These are phyloP conservation scores for Taenaris catops DNA, from an alignment of 2,888 invertebrate species.

Conservation along the genomic window DNA sequence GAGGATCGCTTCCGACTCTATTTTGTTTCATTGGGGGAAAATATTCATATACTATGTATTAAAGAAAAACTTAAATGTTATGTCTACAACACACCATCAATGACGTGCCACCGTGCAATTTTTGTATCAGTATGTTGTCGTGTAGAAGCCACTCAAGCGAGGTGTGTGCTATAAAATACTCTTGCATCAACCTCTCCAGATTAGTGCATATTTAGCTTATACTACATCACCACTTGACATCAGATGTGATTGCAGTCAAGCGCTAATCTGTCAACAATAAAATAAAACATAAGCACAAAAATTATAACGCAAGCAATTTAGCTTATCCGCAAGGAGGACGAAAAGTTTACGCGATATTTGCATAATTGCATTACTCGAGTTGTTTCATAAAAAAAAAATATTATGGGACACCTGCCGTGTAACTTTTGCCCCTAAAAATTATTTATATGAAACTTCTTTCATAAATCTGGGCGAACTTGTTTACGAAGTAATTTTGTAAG, in stretches of 20 bases:
- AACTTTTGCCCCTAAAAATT: constrained; percentile 73
- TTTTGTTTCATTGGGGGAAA: too few species aligned
- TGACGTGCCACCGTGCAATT: too few species aligned
- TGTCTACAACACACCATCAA: not conserved
- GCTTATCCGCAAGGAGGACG: constrained; percentile 20
- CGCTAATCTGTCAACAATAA: too few species aligned
- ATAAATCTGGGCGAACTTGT: constrained; percentile 76
- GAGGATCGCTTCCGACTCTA: too few species aligned
- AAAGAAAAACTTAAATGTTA: not conserved
- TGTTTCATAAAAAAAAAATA: constrained; percentile 59
- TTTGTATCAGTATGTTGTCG: not conserved
- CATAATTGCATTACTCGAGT: constrained; percentile 66
- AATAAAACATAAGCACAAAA: constrained; percentile 7
- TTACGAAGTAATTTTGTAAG: constrained; percentile 69
- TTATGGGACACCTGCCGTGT: constrained; percentile 69
- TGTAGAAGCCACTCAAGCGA: constrained; percentile 2
- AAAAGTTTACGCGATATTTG: constrained; percentile 44
- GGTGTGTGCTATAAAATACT: too few species aligned
- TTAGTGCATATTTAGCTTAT: too few species aligned
- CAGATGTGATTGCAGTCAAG: too few species aligned
- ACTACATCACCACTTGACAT: too few species aligned
- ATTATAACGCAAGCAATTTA: constrained; percentile 16
- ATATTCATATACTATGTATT: too few species aligned
- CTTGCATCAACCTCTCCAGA: too few species aligned
- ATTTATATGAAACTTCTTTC: constrained; percentile 72